A percentile compares a stretch with the other conserved stretches of the same genome.
phyloP scores from a whole-genome alignment of 2,888 invertebrate species.

The Dynastes tityus region DNA sequence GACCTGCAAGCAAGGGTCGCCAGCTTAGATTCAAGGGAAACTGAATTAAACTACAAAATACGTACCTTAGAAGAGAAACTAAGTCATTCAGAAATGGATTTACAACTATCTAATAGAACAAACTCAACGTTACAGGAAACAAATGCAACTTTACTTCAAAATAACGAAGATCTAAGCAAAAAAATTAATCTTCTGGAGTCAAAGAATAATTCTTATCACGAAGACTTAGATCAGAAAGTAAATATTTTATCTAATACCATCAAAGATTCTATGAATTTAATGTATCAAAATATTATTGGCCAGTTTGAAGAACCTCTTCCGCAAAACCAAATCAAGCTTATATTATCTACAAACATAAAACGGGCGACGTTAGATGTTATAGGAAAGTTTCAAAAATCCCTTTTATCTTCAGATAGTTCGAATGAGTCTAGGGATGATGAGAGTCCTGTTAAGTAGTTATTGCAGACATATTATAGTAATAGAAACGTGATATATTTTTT shows the following conservation, averaged over 20 bases:
- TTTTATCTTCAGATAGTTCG: not conserved
- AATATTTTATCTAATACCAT: slow-evolving; percentile 57
- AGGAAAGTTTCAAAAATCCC: slow-evolving; percentile 49
- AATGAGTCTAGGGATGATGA: not conserved
- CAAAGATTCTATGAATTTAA: slow-evolving; percentile 64
- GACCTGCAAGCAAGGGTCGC: slow-evolving; percentile 31
- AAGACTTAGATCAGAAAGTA: slow-evolving; percentile 42
- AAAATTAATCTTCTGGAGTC: slow-evolving; percentile 54
- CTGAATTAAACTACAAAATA: slow-evolving; percentile 38
- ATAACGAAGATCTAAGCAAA: slow-evolving; percentile 52
- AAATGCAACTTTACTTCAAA: slow-evolving; percentile 41
- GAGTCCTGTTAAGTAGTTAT: not conserved
- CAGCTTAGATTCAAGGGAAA: slow-evolving; percentile 20
- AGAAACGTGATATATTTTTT: not conserved
- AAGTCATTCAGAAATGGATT: slow-evolving; percentile 55
- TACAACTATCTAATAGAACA: slow-evolving; percentile 52
- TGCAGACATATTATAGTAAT: not conserved
- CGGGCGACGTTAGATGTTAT: slow-evolving; percentile 57
- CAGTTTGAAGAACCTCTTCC: slow-evolving; percentile 53
- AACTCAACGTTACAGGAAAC: slow-evolving; percentile 48
- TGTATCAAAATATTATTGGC: slow-evolving; percentile 63
- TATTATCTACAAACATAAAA: slow-evolving; percentile 57
- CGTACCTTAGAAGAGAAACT: slow-evolving; percentile 41
- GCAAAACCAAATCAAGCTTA: slow-evolving; percentile 51
- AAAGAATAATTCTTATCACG: slow-evolving; percentile 50